These are phyloP conservation scores for Eucidaris tribuloides DNA, from an alignment of 35 echinoderm and acorn worm species.

Conservation along the genomic window DNA sequence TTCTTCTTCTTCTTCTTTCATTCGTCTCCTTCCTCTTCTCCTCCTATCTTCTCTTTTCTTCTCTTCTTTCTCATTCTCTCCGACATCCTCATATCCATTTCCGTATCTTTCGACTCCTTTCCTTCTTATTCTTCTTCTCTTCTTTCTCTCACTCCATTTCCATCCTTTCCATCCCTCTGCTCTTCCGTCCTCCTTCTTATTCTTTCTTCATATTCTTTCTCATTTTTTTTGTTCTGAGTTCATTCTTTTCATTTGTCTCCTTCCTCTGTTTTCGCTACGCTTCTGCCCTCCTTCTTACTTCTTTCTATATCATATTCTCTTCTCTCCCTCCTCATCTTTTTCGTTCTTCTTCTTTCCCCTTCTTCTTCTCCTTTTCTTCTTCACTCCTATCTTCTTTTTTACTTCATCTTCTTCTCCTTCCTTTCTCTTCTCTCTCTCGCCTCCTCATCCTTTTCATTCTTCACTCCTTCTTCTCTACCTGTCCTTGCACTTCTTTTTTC, in stretches of 20 bases:
- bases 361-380: neutral
- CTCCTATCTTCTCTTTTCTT: too few species aligned
- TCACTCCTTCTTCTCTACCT: too few species aligned
- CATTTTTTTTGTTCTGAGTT: neutral
- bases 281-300: neutral
- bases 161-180: neutral
- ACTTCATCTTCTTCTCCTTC: neutral
- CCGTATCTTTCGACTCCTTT: too few species aligned
- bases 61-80: too few species aligned
- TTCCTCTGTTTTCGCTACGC: neutral
- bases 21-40: too few species aligned
- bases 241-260: too few species aligned
- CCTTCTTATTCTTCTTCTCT: too few species aligned
- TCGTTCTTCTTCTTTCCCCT: neutral
- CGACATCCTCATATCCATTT: too few species aligned
- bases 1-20: too few species aligned
- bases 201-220: neutral
- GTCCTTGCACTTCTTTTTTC: neutral
- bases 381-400: neutral
- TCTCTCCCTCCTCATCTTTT: neutral
- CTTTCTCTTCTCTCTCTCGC: neutral
- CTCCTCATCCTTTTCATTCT: too few species aligned
- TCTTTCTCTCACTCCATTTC: neutral
- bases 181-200: neutral
- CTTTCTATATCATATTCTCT: neutral